Percentiles rank a stretch among this genome's conserved stretches.
These are phyloP conservation scores for Poicephalus meyeri DNA, from an alignment of 2,113 vertebrate genomes.

Conservation along the genomic window DNA sequence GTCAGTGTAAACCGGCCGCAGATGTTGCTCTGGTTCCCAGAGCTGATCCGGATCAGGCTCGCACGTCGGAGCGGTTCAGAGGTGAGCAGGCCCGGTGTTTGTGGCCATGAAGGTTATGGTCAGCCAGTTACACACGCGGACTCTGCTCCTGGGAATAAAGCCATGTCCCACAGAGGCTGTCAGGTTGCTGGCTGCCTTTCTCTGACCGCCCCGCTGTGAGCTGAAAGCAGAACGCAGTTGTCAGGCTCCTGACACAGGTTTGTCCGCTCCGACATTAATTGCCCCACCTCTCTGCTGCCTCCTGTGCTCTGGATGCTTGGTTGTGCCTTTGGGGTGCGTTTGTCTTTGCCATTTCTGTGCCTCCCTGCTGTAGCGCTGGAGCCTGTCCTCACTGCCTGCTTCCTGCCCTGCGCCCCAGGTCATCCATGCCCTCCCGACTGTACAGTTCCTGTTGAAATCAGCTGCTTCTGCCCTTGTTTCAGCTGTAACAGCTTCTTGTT, in stretches of 20 bases:
- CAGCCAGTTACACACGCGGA: fast-evolving
- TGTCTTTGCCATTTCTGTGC: not conserved
- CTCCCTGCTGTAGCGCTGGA: too few species aligned
- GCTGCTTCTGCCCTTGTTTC: not conserved
- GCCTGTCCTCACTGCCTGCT: not conserved
- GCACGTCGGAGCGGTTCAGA: fast-evolving
- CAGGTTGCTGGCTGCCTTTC: not conserved
- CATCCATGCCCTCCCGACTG: not conserved
- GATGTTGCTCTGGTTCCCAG: not conserved
- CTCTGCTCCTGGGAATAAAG: not conserved
- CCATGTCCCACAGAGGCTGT: not conserved
- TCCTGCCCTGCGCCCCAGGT: fast-evolving
- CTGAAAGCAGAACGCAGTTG: not conserved
- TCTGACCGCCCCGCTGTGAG: not conserved
- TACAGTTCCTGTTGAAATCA: not conserved
- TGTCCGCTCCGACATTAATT: fast-evolving
- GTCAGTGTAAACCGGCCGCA: fast-evolving
- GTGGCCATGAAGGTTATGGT: fast-evolving
- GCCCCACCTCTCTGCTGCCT: not conserved
- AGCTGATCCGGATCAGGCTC: not conserved
- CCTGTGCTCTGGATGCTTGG: not conserved
- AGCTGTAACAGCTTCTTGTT: not conserved
- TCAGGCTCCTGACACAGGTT: not conserved
- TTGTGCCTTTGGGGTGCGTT: not conserved
- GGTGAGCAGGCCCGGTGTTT: not conserved